phyloP scores from a whole-genome alignment of 1,140 invertebrate species.

The Plectus sambesii region DNA sequence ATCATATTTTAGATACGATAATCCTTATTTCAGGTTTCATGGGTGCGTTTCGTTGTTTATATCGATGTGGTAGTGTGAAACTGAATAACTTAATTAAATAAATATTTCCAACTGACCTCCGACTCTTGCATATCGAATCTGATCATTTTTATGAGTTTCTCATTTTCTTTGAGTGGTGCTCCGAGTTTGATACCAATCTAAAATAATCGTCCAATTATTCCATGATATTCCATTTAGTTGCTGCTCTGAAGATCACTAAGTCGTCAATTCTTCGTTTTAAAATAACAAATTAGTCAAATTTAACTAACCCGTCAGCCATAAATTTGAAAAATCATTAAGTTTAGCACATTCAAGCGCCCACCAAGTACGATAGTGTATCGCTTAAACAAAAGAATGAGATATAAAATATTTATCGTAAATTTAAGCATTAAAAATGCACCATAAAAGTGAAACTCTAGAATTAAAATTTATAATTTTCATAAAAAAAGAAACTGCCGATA shows the following conservation, averaged over 20 bases:
- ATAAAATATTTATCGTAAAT: too few relatives aligned
- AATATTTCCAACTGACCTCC: constrained; percentile 13
- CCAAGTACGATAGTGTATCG: constrained; percentile 1
- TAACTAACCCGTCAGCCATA: constrained; percentile 3
- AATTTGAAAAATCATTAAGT: constrained; percentile 1
- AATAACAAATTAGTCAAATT: constrained; percentile 14
- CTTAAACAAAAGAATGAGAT: too few relatives aligned
- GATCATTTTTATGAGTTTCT: constrained; percentile 18
- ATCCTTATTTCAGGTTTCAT: too few relatives aligned
- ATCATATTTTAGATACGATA: too few relatives aligned
- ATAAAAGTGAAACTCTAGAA: too few relatives aligned
- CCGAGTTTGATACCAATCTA: constrained; percentile 18
- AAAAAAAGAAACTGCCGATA: too few relatives aligned
- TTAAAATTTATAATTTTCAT: too few relatives aligned
- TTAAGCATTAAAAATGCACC: too few relatives aligned
- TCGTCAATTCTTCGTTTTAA: constrained; percentile 8
- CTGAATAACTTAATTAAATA: too few relatives aligned
- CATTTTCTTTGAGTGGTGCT: constrained; percentile 18
- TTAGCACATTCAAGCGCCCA: constrained; percentile 4
- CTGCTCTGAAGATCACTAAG: not conserved
- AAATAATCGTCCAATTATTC: too few relatives aligned
- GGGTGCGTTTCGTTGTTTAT: too few relatives aligned
- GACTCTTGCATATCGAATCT: constrained; percentile 18
- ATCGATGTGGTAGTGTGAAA: too few relatives aligned
- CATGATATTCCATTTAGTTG: not conserved